Evolutionary conservation across 2,888 invertebrate species (phyloP), one percentile per base, ranked within the genome.

Genomic region (Mesorhabditis spiculigera): DNA sequence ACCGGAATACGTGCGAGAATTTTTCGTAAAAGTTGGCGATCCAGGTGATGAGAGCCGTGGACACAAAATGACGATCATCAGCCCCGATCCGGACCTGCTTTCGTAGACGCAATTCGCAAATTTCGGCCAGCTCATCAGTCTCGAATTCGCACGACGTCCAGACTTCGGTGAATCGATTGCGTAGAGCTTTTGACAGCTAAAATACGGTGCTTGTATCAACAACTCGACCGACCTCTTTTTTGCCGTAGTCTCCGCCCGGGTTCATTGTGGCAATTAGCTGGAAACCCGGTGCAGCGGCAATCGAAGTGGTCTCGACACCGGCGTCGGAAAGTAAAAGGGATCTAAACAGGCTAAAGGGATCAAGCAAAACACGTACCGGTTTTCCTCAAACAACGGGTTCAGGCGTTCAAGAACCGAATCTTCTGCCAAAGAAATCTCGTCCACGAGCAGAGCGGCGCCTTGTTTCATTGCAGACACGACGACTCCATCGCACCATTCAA

Each of bases 201-300:
- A 86, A 81, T 68, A 75, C 16, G 68, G 10, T 63, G 4, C n/a
- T 62, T n/a, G 67, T 44, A 41, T 43, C 66, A n/a, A 10, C 13
- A n/a, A 42, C 44, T 41, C 43, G 6, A 10, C 13, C 3, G 78
- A 90, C 90, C 87, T 99, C 98, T 86, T 98, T 98, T 87, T 99
- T 99, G 4, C 98, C 98, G 86, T 93, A 98, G 89, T 99, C 98
- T 0, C 97, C 97, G 10, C 97, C 96, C 5, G 98, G 98, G 89
- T 99, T 99, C 98, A 99, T 99, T 0, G 98, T 99, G 3, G 94
- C 95, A 71, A 97, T 90, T 83, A 98, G 93, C 81, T 93, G 91
- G 86, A 98, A 99, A 8, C 90, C 90, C 5, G 90, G 86, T 70
- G 89, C 82, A 0, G 92, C 92, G 1, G 43, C 65, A n/a, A 85